phyloP scores from a whole-genome alignment of 2,888 invertebrate genomes.

The Iselma pallidipennis region DNA sequence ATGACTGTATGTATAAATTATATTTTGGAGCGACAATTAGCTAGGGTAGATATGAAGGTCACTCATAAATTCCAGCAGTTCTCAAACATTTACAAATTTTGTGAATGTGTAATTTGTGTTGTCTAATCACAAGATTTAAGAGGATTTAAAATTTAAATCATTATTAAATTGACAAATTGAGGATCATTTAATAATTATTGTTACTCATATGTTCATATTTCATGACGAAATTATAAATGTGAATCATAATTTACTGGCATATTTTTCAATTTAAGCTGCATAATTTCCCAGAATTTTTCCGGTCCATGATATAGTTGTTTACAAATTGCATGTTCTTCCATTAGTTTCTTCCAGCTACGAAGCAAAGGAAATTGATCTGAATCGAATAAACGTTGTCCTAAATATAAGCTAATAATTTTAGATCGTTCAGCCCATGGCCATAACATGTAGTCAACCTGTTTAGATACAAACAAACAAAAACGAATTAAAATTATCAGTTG shows the following conservation, averaged over 20 bases:
- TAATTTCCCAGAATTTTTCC: conserved; percentile 39
- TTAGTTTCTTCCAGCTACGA: conserved; percentile 38
- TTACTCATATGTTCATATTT: no score
- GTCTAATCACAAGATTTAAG: no score
- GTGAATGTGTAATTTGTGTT: no score
- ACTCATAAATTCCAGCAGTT: no score
- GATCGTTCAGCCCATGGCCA: conserved; percentile 46
- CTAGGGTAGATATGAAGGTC: no score
- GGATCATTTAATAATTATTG: no score
- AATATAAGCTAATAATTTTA: conserved; percentile 30
- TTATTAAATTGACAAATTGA: no score
- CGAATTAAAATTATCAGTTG: background rate
- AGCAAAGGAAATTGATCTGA: conserved; percentile 32
- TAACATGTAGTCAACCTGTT: conserved; percentile 45
- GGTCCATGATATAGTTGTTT: conserved; percentile 37
- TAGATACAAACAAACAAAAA: background rate
- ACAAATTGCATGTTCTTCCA: conserved; percentile 34
- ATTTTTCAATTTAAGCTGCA: conserved; percentile 32
- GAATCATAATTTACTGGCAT: conserved; percentile 39
- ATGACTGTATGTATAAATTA: no score
- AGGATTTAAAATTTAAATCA: no score
- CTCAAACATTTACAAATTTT: no score
- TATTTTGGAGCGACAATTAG: no score
- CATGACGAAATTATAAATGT: conserved; percentile 7
- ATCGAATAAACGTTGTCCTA: conserved; percentile 32